phyloP scores from a whole-genome alignment of 2,113 vertebrate species.

The Phoenicopterus ruber region DNA sequence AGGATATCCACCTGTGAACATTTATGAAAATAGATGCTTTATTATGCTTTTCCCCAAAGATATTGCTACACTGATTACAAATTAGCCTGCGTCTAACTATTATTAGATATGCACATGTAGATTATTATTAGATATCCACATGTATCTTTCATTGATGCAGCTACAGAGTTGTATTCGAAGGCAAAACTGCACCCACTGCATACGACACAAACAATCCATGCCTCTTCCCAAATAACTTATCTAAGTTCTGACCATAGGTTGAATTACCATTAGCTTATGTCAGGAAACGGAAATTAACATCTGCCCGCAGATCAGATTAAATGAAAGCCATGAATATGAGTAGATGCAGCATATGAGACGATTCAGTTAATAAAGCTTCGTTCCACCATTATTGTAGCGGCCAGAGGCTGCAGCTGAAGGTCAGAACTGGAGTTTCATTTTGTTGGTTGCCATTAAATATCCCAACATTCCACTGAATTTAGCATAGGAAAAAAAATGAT shows the following conservation, averaged over 20 bases:
- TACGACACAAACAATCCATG: neutral
- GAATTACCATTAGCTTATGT: neutral
- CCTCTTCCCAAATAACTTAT: neutral
- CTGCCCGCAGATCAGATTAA: neutral
- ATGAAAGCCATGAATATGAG: neutral
- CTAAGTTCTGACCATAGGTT: neutral
- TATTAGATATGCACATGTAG: neutral
- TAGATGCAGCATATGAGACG: neutral
- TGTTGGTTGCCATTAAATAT: neutral
- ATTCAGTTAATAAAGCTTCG: neutral
- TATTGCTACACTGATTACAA: neutral
- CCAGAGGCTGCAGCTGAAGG: neutral
- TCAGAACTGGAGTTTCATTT: neutral
- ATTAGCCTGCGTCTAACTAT: neutral
- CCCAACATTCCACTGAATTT: neutral
- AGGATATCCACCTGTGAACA: neutral
- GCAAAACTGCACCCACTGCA: neutral
- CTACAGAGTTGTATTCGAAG: neutral
- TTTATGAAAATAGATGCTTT: neutral
- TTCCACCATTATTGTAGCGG: neutral
- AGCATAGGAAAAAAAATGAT: neutral
- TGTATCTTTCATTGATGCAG: neutral
- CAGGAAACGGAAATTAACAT: neutral
- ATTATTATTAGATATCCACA: neutral
- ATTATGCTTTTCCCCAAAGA: neutral